Conservation (phyloP, 2,113 vertebrate genomes). For the Mungos mungo region DNA sequence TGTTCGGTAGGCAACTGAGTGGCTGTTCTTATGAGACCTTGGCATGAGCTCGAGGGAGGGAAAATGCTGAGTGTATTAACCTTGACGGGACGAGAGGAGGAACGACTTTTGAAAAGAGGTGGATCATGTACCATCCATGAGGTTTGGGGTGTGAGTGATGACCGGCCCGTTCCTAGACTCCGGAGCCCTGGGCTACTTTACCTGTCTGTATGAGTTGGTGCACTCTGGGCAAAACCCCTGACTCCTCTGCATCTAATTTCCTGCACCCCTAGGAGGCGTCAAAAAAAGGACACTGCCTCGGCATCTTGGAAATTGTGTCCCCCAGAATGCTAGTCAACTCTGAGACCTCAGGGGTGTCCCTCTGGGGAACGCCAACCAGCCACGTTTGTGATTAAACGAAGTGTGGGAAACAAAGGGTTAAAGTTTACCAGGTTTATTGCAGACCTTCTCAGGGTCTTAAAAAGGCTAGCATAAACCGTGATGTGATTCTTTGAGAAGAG, state of each 20-base stretch:
- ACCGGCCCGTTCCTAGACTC: accelerated
- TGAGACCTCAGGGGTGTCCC: neutral
- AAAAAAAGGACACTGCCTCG: neutral
- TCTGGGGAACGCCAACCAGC: neutral
- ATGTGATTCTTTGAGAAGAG: neutral
- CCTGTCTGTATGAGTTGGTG: neutral
- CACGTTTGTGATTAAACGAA: neutral
- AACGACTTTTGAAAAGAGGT: neutral
- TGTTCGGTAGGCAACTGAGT: neutral
- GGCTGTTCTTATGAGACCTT: neutral
- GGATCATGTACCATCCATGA: neutral
- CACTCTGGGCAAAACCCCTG: neutral
- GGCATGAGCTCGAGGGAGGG: neutral
- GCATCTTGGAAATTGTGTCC: neutral
- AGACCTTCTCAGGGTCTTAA: neutral
- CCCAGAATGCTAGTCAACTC: neutral
- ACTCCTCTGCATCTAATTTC: neutral
- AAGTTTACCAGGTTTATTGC: neutral
- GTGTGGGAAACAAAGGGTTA: neutral
- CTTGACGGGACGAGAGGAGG: neutral
- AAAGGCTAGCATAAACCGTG: neutral
- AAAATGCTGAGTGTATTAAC: neutral
- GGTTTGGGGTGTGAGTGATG: neutral
- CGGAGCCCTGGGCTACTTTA: neutral
- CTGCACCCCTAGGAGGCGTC: neutral